phyloP scores from a whole-genome alignment of 1,140 invertebrate genomes.

The Luehdorfia chinensis region DNA sequence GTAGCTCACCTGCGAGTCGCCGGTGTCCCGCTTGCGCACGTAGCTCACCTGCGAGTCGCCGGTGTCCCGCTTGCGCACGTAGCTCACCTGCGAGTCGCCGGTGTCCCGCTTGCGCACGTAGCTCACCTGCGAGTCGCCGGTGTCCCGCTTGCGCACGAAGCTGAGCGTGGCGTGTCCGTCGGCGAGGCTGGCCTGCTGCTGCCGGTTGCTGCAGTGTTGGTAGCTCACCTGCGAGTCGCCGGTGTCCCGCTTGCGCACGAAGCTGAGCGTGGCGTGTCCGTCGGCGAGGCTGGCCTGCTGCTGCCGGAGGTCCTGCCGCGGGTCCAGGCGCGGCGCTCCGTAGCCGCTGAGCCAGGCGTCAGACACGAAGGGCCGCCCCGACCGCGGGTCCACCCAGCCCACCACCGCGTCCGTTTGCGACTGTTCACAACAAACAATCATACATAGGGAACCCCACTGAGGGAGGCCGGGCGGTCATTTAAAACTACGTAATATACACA shows the following conservation, averaged over 20 bases:
- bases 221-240: conserved; percentile 82
- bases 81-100: too few relatives aligned
- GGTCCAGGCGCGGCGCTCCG: conserved; percentile 85
- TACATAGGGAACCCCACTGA: too few relatives aligned
- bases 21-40: too few relatives aligned
- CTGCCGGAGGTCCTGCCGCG: conserved; percentile 85
- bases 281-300: conserved; percentile 83
- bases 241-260: conserved; percentile 87
- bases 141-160: conserved; percentile 88
- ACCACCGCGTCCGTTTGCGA: conserved; percentile 90
- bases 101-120: too few relatives aligned
- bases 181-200: conserved; percentile 83
- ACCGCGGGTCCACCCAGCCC: conserved; percentile 89
- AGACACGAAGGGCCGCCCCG: conserved; percentile 88
- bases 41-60: too few relatives aligned
- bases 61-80: too few relatives aligned
- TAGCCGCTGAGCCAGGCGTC: conserved; percentile 92
- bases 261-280: conserved; percentile 88
- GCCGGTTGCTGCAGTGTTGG: too few relatives aligned
- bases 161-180: conserved; percentile 88
- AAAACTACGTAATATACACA: too few relatives aligned
- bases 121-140: too few relatives aligned
- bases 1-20: too few relatives aligned
- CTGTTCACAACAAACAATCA: conserved; percentile 52
- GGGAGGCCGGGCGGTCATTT: too few relatives aligned